Base-by-base conservation (phyloP, 1,140 invertebrate species). In the Aphelenchoides fujianensis region DNA sequence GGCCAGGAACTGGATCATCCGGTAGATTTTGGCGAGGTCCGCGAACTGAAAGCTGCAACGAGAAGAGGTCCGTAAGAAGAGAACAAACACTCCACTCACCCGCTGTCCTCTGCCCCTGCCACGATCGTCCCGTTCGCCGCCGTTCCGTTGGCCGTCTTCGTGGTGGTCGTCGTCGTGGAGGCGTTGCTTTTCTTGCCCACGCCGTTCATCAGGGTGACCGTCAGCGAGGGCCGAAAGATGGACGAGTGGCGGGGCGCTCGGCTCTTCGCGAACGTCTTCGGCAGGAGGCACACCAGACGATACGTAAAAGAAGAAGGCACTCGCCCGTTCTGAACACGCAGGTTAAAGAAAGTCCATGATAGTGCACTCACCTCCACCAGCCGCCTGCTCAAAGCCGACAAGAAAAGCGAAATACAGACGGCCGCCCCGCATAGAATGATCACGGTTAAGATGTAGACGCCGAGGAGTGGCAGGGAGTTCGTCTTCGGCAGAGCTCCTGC, bases 401-500 rank as follows among this genome's bases (percentile, higher is more conserved):
- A 68, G 0, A 63, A 61, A 63, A 79, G 75, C 3, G 79, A 81
- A 3, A 79, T 52, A 28, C 72, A 74, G 19, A 79, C 78, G 16
- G 79, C 75, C 9, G 81, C 69, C 1, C 78, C 78, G 61, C 79
- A 81, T 0, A 80, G 57, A 2, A 81, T 57, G 19, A 79, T 79
- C 0, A 81, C 79, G 9, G 70, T 23, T 32, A 79, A 63, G 37
- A 79, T 79, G 54, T 79, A 79, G 54, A 74, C 77, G 63, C 78
- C 78, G 30, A 81, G 57, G 28, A 79, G 69, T 30, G 79, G 78
- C 52, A 79, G 72, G 32, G 72, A 79, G 67, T 79, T 79, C 28
- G 69, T 74, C 54, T 79, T 79, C 9, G 77, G 77, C 77, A 79
- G 75, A n/a, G 77, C 77, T 37, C 73, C 73, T 12, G 77, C 77